These are phyloP conservation scores for Protonibea diacanthus DNA, from an alignment of 2,797 vertebrate genomes.

Conservation along the genomic window DNA sequence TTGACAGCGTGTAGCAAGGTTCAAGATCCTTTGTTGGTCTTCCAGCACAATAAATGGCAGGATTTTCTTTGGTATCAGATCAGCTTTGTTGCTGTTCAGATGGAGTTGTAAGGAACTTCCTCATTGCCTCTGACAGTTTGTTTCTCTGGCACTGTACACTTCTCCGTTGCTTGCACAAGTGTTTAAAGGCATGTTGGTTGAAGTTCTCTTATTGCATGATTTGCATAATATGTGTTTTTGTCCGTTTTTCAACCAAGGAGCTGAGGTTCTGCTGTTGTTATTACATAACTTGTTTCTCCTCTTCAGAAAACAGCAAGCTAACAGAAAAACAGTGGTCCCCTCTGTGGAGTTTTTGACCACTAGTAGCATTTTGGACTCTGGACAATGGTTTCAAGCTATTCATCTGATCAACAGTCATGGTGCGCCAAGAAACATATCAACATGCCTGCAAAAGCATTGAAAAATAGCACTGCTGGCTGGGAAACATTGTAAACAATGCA, in stretches of 20 bases:
- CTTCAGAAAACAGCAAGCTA: not conserved
- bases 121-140: not conserved
- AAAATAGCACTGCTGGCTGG: not conserved
- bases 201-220: not conserved
- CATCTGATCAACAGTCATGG: conserved; percentile 8
- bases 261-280: not conserved
- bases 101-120: not conserved
- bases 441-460: not conserved
- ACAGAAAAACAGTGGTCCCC: not conserved
- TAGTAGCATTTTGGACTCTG: not conserved
- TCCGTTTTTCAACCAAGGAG: not conserved
- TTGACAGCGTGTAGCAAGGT: not conserved
- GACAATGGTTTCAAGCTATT: not conserved
- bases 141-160: not conserved
- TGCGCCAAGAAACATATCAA: not conserved
- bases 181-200: not conserved
- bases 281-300: not conserved
- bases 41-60: not conserved
- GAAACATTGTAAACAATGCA: not conserved
- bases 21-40: no score
- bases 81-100: not conserved
- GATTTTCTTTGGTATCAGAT: not conserved
- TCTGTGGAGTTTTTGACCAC: not conserved
- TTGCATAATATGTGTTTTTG: not conserved
- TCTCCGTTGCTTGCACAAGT: no score